Percentiles rank a stretch among this genome's conserved stretches.
phyloP scores from a whole-genome alignment of 2,797 vertebrate species.

The Sciaenops ocellatus region DNA sequence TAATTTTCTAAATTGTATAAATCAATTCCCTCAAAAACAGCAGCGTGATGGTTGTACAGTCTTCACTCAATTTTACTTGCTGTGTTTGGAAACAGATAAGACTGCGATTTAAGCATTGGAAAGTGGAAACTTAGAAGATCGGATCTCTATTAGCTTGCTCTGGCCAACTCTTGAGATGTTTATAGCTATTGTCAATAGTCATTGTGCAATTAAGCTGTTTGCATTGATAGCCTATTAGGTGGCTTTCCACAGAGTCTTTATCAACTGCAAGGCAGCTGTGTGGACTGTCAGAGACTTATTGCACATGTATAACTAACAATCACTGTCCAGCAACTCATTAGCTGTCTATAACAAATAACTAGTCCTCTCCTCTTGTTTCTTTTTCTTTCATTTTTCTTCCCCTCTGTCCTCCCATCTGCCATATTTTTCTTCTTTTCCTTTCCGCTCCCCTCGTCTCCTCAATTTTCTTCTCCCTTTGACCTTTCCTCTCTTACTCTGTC shows the following conservation, averaged over 20 bases:
- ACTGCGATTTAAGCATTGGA: slow-evolving; percentile 86
- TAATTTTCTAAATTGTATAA: too few species aligned
- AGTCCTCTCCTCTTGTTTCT: slow-evolving; percentile 33
- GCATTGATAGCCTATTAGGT: slow-evolving; percentile 92
- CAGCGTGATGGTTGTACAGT: not conserved
- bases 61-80: slow-evolving; percentile 14
- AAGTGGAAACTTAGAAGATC: slow-evolving; percentile 88
- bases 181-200: slow-evolving; percentile 93
- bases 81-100: slow-evolving; percentile 80
- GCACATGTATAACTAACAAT: slow-evolving; percentile 32
- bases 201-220: slow-evolving; percentile 94
- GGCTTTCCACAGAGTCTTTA: slow-evolving; percentile 74
- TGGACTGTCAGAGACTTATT: slow-evolving; percentile 31
- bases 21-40: not conserved
- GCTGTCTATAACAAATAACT: slow-evolving; percentile 46
- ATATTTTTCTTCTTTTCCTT: slow-evolving; percentile 29
- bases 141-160: slow-evolving; percentile 91
- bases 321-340: slow-evolving; percentile 50
- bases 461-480: slow-evolving; percentile 52
- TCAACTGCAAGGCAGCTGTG: slow-evolving; percentile 58
- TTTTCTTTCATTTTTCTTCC: slow-evolving; percentile 32
- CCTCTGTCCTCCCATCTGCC: slow-evolving; percentile 30
- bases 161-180: slow-evolving; percentile 91
- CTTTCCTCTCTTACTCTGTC: slow-evolving; percentile 32
- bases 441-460: slow-evolving; percentile 38